These are phyloP conservation scores for Drosophila fungiperda DNA, from an alignment of 2,888 invertebrate species.

Conservation along the genomic window DNA sequence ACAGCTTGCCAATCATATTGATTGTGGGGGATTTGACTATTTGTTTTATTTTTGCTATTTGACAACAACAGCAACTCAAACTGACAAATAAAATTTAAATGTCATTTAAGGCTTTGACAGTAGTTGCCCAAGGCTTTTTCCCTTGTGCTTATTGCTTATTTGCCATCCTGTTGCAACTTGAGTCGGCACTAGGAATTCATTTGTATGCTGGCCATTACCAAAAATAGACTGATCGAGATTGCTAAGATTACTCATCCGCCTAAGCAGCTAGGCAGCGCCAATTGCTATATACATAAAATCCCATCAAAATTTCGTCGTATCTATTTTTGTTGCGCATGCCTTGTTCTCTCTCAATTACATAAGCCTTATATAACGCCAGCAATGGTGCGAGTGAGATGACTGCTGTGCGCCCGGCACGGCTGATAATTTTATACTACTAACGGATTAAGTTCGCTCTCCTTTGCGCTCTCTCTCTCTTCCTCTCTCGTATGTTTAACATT, in stretches of 20 bases:
- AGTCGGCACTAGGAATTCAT: slow-evolving; percentile 39
- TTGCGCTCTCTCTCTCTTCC: not conserved
- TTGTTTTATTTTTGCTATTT: slow-evolving; percentile 16
- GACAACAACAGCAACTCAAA: slow-evolving; percentile 7
- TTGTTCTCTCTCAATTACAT: slow-evolving; percentile 68
- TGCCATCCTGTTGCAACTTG: slow-evolving; percentile 66
- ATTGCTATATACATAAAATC: slow-evolving; percentile 18
- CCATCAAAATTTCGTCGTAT: slow-evolving; percentile 29
- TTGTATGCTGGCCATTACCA: slow-evolving; percentile 29
- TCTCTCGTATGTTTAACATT: slow-evolving; percentile 15
- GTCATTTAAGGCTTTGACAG: slow-evolving; percentile 7
- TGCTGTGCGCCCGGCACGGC: slow-evolving; percentile 12
- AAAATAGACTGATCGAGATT: slow-evolving; percentile 59
- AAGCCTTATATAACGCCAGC: slow-evolving; percentile 76
- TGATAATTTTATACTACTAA: slow-evolving; percentile 16
- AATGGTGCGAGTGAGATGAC: slow-evolving; percentile 58
- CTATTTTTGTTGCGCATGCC: slow-evolving; percentile 74
- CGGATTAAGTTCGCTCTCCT: not conserved
- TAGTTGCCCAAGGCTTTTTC: not conserved
- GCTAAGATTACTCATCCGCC: slow-evolving; percentile 60
- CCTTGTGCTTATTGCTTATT: not conserved
- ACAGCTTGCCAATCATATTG: slow-evolving; percentile 79
- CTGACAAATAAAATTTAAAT: slow-evolving; percentile 27
- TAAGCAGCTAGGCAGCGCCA: slow-evolving; percentile 5
- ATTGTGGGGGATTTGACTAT: slow-evolving; percentile 55